Conservation (phyloP, 2,797 vertebrate genomes). For the Sebastes itinus region DNA sequence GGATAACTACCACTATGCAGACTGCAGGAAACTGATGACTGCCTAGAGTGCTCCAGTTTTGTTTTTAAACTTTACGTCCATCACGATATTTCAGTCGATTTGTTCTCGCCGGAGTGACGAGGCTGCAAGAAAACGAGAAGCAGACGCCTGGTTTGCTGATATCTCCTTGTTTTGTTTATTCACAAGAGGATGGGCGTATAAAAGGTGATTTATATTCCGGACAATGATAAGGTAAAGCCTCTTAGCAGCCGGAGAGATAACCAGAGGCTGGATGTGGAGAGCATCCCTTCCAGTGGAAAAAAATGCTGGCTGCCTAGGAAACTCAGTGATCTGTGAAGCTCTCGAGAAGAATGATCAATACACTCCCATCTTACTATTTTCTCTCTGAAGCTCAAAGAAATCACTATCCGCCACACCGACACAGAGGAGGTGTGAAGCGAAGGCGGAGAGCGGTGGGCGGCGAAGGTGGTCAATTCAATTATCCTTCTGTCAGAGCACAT, state of each 20-base stretch:
- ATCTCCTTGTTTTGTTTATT: constrained; percentile 57
- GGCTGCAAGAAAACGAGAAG: constrained; percentile 20
- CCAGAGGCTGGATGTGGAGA: constrained; percentile 53
- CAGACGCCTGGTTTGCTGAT: not conserved
- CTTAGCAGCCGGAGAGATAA: constrained; percentile 58
- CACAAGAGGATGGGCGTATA: constrained; percentile 26
- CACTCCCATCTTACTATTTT: constrained; percentile 74
- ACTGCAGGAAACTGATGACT: constrained; percentile 2
- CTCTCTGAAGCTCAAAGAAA: constrained; percentile 70
- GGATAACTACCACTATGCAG: constrained; percentile 17
- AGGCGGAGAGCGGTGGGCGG: constrained; percentile 55
- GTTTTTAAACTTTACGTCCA: constrained; percentile 10
- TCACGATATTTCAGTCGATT: constrained; percentile 31
- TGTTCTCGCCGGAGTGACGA: constrained; percentile 13
- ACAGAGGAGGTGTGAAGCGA: constrained; percentile 60
- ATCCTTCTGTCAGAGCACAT: constrained; percentile 63
- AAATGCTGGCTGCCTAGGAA: constrained; percentile 59
- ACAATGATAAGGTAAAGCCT: constrained; percentile 69
- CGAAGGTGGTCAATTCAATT: constrained; percentile 75
- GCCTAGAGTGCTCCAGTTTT: not conserved
- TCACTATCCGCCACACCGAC: constrained; percentile 57
- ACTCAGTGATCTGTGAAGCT: constrained; percentile 69
- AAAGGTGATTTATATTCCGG: constrained; percentile 70
- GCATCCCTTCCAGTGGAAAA: constrained; percentile 36
- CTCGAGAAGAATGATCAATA: constrained; percentile 74